Conservation (phyloP, 2,797 vertebrate species). For the Pseudochirops cupreus region DNA sequence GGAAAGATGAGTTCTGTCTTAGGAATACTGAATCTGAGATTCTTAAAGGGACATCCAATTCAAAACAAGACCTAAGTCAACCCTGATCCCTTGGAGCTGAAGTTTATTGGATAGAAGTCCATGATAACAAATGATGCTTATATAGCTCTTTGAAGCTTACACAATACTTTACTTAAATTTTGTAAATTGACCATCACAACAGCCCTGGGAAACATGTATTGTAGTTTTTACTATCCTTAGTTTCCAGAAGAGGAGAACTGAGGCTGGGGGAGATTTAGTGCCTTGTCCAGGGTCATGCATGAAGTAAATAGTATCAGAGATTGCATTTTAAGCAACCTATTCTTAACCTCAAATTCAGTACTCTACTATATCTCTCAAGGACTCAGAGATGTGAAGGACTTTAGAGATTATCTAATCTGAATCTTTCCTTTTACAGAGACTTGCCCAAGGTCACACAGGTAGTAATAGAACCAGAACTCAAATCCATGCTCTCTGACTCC, state of each 20-base stretch:
- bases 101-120: not conserved
- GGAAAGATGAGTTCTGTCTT: not conserved
- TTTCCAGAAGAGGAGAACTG: not conserved
- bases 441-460: not conserved
- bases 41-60: not conserved
- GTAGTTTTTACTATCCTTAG: not conserved
- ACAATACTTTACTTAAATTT: not conserved
- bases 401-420: not conserved
- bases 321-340: not conserved
- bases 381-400: not conserved
- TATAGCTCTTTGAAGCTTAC: not conserved
- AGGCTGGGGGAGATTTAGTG: not conserved
- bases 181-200: not conserved
- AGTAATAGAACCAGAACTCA: not conserved
- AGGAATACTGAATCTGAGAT: not conserved
- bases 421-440: not conserved
- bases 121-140: not conserved
- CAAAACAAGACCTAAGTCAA: not conserved
- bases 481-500: not conserved
- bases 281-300: not conserved
- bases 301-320: not conserved
- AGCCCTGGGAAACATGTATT: not conserved
- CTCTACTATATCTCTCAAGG: not conserved
- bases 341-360: not conserved
- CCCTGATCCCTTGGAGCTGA: not conserved